Conservation (phyloP, 92 coral and sea anemone genomes). For the Zoanthus sociatus region DNA sequence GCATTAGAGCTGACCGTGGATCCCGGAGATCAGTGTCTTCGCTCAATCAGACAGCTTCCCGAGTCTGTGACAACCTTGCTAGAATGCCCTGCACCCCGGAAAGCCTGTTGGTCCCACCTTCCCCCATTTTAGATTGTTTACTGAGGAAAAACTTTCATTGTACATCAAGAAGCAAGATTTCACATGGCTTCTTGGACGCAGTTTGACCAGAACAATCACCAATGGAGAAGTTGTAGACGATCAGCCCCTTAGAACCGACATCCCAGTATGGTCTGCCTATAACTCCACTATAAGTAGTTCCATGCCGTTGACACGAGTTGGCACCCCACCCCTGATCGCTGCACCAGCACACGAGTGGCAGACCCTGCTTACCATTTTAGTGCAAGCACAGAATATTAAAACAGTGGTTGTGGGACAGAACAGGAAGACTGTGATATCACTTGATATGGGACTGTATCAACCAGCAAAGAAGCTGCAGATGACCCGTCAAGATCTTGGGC, state of each 20-base stretch:
- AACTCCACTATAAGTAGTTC: conserved; percentile 39
- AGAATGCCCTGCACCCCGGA: conserved; percentile 66
- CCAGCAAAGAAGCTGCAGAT: conserved; percentile 81
- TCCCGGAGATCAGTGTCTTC: conserved; percentile 16
- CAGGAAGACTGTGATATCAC: conserved; percentile 57
- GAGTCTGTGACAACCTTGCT: conserved; percentile 51
- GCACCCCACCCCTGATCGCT: conserved; percentile 61
- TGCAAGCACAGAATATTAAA: conserved; percentile 63
- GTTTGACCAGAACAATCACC: conserved; percentile 53
- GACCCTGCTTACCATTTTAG: conserved; percentile 60
- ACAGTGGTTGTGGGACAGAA: conserved; percentile 57
- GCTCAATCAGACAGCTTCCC: conserved; percentile 64
- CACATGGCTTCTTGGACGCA: conserved; percentile 63
- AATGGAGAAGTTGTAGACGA: conserved; percentile 44
- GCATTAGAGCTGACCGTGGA: conserved; percentile 53
- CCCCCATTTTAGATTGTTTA: conserved; percentile 46
- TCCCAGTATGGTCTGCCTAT: conserved; percentile 71
- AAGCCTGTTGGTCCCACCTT: conserved; percentile 61
- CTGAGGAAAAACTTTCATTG: conserved; percentile 57
- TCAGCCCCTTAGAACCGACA: conserved; percentile 9
- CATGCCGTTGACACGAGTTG: conserved; percentile 40
- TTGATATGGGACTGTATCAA: conserved; percentile 42
- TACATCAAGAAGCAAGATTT: conserved; percentile 50
- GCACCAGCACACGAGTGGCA: conserved; percentile 75
- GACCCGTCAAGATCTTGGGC: conserved; percentile 66